Evolutionary conservation across 2,797 vertebrate genomes (phyloP).

Genomic region (Sebastes minor): DNA sequence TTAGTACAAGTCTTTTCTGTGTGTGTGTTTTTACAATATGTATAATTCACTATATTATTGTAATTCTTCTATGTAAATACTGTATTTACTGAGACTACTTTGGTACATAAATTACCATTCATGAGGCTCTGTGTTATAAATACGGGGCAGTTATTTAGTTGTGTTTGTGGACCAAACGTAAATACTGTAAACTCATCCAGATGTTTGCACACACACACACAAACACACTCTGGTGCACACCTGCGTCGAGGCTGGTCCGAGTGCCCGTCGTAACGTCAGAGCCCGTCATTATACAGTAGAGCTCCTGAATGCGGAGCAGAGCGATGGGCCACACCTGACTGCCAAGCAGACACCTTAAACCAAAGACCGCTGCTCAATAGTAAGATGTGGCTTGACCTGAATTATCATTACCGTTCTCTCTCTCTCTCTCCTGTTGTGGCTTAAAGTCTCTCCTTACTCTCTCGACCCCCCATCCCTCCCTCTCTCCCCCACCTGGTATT

Average conservation of each 20-base stretch:
- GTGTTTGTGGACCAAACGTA: not conserved
- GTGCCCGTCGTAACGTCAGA: slow-evolving; percentile 27
- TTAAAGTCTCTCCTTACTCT: slow-evolving; percentile 32
- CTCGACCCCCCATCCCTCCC: not conserved
- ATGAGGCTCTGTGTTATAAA: not conserved
- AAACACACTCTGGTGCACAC: not conserved
- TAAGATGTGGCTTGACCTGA: slow-evolving; percentile 56
- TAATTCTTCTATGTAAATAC: not conserved
- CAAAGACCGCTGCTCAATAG: slow-evolving; percentile 34
- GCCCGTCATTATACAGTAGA: slow-evolving; percentile 7
- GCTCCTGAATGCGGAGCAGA: slow-evolving; percentile 22
- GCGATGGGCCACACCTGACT: slow-evolving; percentile 30
- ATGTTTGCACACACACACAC: not conserved
- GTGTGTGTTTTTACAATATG: not conserved
- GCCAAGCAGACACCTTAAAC: slow-evolving; percentile 30
- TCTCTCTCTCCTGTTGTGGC: slow-evolving; percentile 34
- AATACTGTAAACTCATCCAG: not conserved
- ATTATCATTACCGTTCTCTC: slow-evolving; percentile 43
- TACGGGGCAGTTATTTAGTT: not conserved
- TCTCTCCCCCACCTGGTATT: slow-evolving; percentile 38
- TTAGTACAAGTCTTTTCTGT: not conserved
- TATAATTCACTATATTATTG: not conserved
- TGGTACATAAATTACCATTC: not conserved
- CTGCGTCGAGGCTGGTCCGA: not conserved
- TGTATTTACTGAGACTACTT: not conserved